These are phyloP conservation scores for Castor canadensis DNA, from an alignment of 2,113 vertebrate genomes.

Conservation along the genomic window DNA sequence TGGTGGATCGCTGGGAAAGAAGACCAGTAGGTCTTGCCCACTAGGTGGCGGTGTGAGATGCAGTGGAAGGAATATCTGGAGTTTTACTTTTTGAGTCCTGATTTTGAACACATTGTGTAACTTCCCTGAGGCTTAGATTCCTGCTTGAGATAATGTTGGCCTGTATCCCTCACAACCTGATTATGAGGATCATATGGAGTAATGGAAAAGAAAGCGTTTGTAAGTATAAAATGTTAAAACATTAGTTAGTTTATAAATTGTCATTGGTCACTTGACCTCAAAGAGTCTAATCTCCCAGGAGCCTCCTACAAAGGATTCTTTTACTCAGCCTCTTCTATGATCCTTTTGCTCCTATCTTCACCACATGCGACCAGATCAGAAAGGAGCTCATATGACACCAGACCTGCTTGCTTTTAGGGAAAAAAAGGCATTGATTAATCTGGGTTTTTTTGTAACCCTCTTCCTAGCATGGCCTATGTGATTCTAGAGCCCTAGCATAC, in stretches of 20 bases:
- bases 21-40: background rate
- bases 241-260: background rate
- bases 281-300: background rate
- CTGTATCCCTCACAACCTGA: background rate
- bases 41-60: conserved; percentile 18
- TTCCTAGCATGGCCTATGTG: background rate
- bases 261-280: background rate
- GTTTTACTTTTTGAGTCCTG: background rate
- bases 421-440: background rate
- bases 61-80: background rate
- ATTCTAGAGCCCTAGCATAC: background rate
- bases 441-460: background rate
- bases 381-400: background rate
- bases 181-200: background rate
- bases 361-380: background rate
- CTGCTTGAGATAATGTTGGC: background rate
- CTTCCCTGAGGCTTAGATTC: background rate
- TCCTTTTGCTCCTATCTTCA: background rate
- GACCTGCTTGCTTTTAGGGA: background rate
- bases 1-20: too few species aligned
- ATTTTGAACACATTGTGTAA: background rate
- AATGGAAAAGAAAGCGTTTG: background rate
- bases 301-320: background rate
- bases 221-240: background rate
- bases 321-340: background rate